phyloP scores from a whole-genome alignment of 2,888 invertebrate genomes.

The Idaea straminata region DNA sequence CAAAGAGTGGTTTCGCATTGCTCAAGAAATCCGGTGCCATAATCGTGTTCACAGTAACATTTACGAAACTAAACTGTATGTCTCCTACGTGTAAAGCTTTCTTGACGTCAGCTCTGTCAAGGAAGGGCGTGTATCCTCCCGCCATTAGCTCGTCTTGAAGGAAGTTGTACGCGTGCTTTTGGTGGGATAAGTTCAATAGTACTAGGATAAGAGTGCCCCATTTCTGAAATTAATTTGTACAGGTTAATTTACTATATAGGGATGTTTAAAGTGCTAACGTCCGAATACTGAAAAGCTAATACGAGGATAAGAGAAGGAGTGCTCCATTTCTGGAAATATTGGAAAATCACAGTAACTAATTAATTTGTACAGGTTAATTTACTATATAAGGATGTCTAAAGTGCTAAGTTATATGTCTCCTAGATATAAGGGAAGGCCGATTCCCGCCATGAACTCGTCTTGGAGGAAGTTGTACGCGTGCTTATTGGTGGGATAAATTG shows the following conservation, averaged over 20 bases:
- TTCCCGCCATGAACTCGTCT: constrained; percentile 50
- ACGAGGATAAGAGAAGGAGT: too few species aligned
- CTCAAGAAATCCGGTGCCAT: constrained; percentile 61
- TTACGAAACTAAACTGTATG: constrained; percentile 50
- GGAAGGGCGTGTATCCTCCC: constrained; percentile 42
- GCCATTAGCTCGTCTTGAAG: constrained; percentile 49
- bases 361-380: background rate
- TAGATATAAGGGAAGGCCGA: constrained; percentile 53
- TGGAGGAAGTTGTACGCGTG: constrained; percentile 67
- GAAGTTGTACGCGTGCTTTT: constrained; percentile 66
- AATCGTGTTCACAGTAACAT: constrained; percentile 52
- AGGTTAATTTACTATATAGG: background rate
- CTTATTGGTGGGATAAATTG: constrained; percentile 47
- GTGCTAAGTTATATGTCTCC: constrained; percentile 49
- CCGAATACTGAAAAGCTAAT: too few species aligned
- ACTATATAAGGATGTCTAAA: background rate
- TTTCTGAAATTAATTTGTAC: constrained; percentile 44
- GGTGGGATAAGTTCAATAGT: constrained; percentile 49
- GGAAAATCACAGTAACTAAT: constrained; percentile 7
- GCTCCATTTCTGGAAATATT: too few species aligned
- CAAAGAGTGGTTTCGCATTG: constrained; percentile 50
- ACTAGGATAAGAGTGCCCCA: constrained; percentile 51
- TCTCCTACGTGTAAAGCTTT: constrained; percentile 65
- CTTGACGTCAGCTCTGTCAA: constrained; percentile 48
- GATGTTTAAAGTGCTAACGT: constrained; percentile 21